These are phyloP conservation scores for Coronaproctus castanopsis DNA, from an alignment of 2,888 invertebrate genomes.

Conservation along the genomic window DNA sequence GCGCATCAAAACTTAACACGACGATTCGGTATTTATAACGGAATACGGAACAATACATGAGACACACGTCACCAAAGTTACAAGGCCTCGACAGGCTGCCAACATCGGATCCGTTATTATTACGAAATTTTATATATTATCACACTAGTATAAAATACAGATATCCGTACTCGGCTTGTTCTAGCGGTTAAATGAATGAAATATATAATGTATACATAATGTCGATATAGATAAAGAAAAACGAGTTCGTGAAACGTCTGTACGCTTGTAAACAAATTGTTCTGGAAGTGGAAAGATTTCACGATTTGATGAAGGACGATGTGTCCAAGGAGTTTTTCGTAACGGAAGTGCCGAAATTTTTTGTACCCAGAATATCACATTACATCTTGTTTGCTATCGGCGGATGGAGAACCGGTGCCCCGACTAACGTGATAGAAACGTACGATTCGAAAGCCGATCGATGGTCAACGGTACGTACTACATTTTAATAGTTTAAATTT, in stretches of 20 bases:
- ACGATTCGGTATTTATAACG: too few relatives aligned
- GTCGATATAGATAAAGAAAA: not conserved
- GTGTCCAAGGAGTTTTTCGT: not conserved
- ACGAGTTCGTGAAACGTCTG: not conserved
- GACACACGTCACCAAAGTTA: too few relatives aligned
- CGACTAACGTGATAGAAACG: slow-evolving; percentile 61
- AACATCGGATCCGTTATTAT: too few relatives aligned
- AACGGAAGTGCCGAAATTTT: slow-evolving; percentile 49
- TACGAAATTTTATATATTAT: too few relatives aligned
- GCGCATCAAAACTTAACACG: too few relatives aligned
- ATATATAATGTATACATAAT: too few relatives aligned
- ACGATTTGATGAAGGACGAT: not conserved
- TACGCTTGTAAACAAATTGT: not conserved
- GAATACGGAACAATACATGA: too few relatives aligned
- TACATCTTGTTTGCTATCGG: slow-evolving; percentile 72
- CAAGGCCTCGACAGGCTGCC: too few relatives aligned
- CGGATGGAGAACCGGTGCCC: slow-evolving; percentile 54
- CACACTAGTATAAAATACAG: too few relatives aligned
- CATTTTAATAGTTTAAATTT: not conserved
- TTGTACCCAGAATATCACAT: slow-evolving; percentile 51
- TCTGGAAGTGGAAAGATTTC: not conserved
- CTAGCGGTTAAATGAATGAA: too few relatives aligned
- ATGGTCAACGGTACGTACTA: slow-evolving; percentile 31
- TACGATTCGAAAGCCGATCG: slow-evolving; percentile 76
- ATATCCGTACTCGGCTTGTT: too few relatives aligned